Base-by-base conservation (phyloP, 2,888 invertebrate genomes). In the Melolontha melolontha region DNA sequence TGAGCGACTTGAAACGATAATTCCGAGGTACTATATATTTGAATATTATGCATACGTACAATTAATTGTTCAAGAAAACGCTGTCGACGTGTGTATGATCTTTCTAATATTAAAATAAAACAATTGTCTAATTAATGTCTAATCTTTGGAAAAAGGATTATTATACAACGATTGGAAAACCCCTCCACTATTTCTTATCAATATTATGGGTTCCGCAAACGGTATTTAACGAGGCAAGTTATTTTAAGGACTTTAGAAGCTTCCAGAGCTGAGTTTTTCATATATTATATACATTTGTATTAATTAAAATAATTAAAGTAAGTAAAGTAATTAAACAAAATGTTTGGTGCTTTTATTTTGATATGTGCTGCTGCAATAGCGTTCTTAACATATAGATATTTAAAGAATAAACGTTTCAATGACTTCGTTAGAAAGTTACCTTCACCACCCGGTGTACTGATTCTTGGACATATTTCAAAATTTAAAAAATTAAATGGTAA, bases 381-480 rank as follows among this genome's bases (percentile, higher is more conserved):
- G 8, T 65, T 50, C 6, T 51, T 68, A 2, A 34, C 47, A 22
- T 41, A 64, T 14, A 64, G 57, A 50, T 65, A 68, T 44, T 65
- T 68, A 16, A 68, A 68, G 42, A 68, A 68, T 52, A 68, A 51
- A 42, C 55, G 68, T 10, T 68, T 68, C 17, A 65, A 68, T 52
- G 62, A 67, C 16, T 42, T 69, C 14, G 12, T 72, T 16, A 70
- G 50, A 14, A 71, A 70, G 22, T 59, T 71, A 41, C 80, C 79
- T 1, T 81, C 82, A n/a, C 80, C 81, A 5, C 44, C 68, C 5
- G 77, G 79, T 8, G 64, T 75, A 4, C 81, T 82, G 1, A 22
- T 83, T 1, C 27, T 83, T 12, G 82, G 82, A 40, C 81, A 79
- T 68, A 77, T 77, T 0, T 68, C 80, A 6, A 77, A 79, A 41